Base-by-base conservation (phyloP, 1,140 invertebrate species). In the Nylanderia fulva region DNA sequence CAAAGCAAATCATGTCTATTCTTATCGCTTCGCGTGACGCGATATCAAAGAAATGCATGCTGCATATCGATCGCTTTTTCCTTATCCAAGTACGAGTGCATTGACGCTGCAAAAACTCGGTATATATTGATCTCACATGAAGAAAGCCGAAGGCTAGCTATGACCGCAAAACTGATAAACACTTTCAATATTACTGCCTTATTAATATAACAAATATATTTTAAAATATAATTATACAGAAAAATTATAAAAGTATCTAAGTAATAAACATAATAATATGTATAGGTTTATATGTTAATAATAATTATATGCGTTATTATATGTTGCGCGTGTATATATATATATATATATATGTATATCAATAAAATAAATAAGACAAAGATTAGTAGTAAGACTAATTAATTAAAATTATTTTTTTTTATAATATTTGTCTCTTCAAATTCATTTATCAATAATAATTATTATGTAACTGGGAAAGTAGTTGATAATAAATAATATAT, bases 1-100 rank as follows among this genome's bases (percentile, higher is more conserved):
- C 52, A 36, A 80, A 24, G 36, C 36, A 82, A 82, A 45, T 58
- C 27, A 24, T n/a, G 15, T 71, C 36, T 82, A 82, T 82, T 71
- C 52, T 82, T 82, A 71, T 4, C 24, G 13, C 36, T 82, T 82
- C 5, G 52, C 66, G 36, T 82, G 66, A 76, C 36, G 29, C 71
- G 56, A 39, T 84, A 75, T 84, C 61, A 48, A 80, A 80, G 75
- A 85, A 84, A 76, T 58, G 69, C 27, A 79, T 18, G 13, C 27
- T 24, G 13, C 27, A 48, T 48, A 85, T 80, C 84, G 84, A 80
- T 85, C 75, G 63, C 13, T 11, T 66, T 85, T 58, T 82, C 39
- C 64, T 58, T 85, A 68, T 61, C 56, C 42, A 69, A 45, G 54
- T 85, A 80, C 84, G 63, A 80, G 63, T 80, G 52, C 52, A 85